phyloP scores from a whole-genome alignment of 2,888 invertebrate genomes.

The Campoplex nolae region DNA sequence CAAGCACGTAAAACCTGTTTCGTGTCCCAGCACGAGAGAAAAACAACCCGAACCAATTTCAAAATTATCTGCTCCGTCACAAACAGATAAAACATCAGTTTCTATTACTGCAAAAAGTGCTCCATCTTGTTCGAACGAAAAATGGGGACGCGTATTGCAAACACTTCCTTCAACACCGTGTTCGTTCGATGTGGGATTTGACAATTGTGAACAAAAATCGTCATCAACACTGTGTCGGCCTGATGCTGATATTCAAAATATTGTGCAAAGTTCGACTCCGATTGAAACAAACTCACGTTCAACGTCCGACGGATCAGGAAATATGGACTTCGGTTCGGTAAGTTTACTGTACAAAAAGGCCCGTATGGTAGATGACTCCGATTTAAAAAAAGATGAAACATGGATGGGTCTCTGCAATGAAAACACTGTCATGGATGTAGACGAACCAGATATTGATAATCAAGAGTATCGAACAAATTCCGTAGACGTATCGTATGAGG shows the following conservation, averaged over 20 bases:
- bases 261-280: neutral
- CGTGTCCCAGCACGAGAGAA: neutral
- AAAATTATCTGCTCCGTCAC: neutral
- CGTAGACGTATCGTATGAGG: neutral
- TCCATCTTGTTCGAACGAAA: neutral
- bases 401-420: neutral
- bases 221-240: neutral
- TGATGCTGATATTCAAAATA: neutral
- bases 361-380: neutral
- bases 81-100: neutral
- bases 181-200: neutral
- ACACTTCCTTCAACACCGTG: neutral
- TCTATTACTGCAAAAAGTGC: neutral
- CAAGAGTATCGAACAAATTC: neutral
- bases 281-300: neutral
- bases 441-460: neutral
- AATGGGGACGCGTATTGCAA: neutral
- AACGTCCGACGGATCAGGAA: neutral
- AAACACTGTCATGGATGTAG: neutral
- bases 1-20: neutral
- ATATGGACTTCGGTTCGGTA: neutral
- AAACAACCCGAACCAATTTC: neutral
- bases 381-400: neutral
- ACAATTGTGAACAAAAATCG: too few relatives aligned
- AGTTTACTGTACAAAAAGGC: neutral